Conservation (phyloP, 2,797 vertebrate genomes). For the Vultur gryphus region DNA sequence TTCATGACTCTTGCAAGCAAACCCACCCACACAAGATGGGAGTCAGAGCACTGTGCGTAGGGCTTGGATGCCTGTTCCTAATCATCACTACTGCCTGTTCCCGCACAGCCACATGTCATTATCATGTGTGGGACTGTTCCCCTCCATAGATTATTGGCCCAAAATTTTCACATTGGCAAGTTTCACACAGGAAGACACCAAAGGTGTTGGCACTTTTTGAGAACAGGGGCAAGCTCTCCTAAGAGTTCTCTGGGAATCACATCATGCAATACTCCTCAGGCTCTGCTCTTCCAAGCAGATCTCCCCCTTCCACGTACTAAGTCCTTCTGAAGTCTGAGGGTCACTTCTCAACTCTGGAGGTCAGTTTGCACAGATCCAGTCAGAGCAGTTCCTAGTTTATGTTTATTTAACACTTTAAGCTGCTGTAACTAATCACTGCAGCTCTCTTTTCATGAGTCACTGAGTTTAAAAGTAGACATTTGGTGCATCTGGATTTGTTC, state of each 20-base stretch:
- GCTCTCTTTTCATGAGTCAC: conserved; percentile 35
- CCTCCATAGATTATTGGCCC: neutral
- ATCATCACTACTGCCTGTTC: neutral
- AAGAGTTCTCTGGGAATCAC: neutral
- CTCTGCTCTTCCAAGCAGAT: neutral
- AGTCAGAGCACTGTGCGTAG: neutral
- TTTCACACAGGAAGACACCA: neutral
- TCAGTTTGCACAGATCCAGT: neutral
- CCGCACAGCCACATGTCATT: neutral
- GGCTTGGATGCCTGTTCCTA: neutral
- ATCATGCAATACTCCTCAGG: neutral
- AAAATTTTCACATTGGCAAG: neutral
- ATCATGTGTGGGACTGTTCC: neutral
- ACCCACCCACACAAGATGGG: neutral
- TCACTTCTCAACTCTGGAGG: neutral
- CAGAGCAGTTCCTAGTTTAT: neutral
- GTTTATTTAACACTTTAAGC: conserved; percentile 17
- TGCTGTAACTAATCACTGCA: neutral
- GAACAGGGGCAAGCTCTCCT: neutral
- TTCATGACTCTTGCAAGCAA: neutral
- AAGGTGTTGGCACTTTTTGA: neutral
- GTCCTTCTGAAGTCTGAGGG: neutral
- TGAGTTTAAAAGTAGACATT: conserved; percentile 46
- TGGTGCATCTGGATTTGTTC: conserved; percentile 39
- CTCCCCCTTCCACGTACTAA: neutral